Evolutionary conservation across 2,113 vertebrate genomes (phyloP), one percentile per base, ranked within the genome.

Genomic region (Apteryx mantelli): DNA sequence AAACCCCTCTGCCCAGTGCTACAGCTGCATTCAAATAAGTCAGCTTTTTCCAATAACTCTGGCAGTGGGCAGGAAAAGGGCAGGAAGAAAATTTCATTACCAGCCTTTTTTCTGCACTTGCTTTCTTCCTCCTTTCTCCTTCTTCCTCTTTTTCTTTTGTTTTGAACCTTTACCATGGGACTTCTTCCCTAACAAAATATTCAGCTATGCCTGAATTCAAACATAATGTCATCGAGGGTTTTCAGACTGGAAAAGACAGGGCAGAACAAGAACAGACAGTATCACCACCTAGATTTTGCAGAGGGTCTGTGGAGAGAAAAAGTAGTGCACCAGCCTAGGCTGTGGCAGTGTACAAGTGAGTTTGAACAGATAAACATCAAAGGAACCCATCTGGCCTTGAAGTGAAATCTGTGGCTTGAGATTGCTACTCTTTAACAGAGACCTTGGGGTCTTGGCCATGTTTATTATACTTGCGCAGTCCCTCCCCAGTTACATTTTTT

Each of bases 301-400:
- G 91, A 83, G 70, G 53, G 66, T 50, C 32, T 86, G 55, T 26
- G 56, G n/a, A 75, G 82, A 86, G 87, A 68, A 83, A 93, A 93
- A 91, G 48, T 93, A 95, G 82, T 0, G 0, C 78, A 68, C 30
- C 55, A 88, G 89, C 68, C 82, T 44, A 2, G 85, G 50, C 82
- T 81, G 52, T n/a, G 68, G 75, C 24, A 38, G 55, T 53, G 60
- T 11, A 56, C 0, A 0, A 95, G 81, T 28, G 79, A 88, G n/a
- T 91, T 95, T 81, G 81, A 95, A 86, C 75, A 95, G 89, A 95
- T 75, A 93, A 97, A 97, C 95, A 95, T 94, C 95, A 95, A 94
- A 95, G 85, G 65, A 88, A 91, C 79, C 46, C 93, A 53, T 83
- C 85, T 81, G 87, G 87, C 97, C 97, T 95, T 94, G 91, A 95